phyloP scores from a whole-genome alignment of 1,140 invertebrate genomes.

The Physella acuta region DNA sequence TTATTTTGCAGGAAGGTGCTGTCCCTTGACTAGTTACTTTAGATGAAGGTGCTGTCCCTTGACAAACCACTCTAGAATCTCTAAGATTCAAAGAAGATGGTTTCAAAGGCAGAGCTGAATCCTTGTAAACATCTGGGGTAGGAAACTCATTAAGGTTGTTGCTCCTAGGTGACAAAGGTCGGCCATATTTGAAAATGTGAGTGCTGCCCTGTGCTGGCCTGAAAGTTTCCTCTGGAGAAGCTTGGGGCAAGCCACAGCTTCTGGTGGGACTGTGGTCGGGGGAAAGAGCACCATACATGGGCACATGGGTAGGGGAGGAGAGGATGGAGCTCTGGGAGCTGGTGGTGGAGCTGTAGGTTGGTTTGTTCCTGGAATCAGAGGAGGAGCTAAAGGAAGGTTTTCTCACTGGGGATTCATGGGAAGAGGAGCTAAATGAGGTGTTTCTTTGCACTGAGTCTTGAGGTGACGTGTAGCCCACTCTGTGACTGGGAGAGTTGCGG shows the following conservation, averaged over 20 bases:
- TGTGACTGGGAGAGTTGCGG: conserved; percentile 19
- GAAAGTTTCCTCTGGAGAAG: background rate
- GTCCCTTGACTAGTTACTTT: background rate
- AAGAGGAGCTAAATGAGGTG: conserved; percentile 26
- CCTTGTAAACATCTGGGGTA: too few relatives aligned
- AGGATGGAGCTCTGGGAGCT: conserved; percentile 28
- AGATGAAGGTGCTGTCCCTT: background rate
- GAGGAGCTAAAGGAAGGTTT: conserved; percentile 25
- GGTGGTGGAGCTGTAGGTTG: conserved; percentile 29
- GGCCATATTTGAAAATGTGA: conserved; percentile 12
- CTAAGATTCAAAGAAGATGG: conserved; percentile 8
- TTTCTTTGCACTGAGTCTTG: conserved; percentile 16
- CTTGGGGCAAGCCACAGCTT: too few relatives aligned
- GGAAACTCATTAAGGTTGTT: background rate
- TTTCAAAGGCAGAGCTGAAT: too few relatives aligned
- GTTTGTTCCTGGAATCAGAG: conserved; percentile 20
- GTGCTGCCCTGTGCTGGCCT: background rate
- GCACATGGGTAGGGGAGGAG: conserved; percentile 25
- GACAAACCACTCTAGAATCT: background rate
- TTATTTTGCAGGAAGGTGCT: background rate
- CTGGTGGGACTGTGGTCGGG: conserved; percentile 20
- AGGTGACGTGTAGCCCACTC: conserved; percentile 7
- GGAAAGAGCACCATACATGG: conserved; percentile 22
- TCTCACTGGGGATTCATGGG: conserved; percentile 22
- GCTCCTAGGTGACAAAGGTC: conserved; percentile 15